Base-by-base conservation (phyloP, 2,888 invertebrate species). In the Pheosia gnoma region DNA sequence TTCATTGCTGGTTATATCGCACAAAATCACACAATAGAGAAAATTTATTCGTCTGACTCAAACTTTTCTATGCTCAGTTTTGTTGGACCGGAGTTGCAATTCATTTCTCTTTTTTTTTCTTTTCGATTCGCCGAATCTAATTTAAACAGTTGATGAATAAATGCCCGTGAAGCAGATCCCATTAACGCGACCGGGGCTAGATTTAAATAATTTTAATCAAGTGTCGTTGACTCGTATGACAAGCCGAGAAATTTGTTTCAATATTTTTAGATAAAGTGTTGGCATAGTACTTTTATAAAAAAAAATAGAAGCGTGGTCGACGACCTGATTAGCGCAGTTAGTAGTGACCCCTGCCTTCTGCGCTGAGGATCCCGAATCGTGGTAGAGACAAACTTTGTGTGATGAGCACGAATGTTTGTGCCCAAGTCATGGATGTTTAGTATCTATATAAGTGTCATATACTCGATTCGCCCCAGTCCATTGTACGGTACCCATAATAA, bases 1-100 rank as follows among this genome's bases (percentile, higher is more conserved):
- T 88, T 87, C 83, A 86, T 85, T 83, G 86, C 81, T 75, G 80
- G 80, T 82, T 85, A 86, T 86, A 83, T 79, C 78, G 80, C 80
- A 80, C 78, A 82, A 84, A 85, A 84, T 84, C 83, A 79, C 79
- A 86, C 86, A 88, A 87, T 83, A 80, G 80, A 65, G 72, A 61
- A 76, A 87, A 87, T 85, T 85, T 86, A 87, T 87, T 85, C 85
- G 79, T 78, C 79, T 76, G 77, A 72, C 74, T 70, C 72, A 61
- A 83, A 84, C 72, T 85, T 83, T 76, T 68, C 70, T 85, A 80
- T 70, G 75, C 72, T 65, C 71, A 65, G 72, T 73, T 25, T 77
- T 76, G 75, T 62, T 63, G 72, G 71, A 74, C 70, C 67, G 77
- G 78, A 77, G 76, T 80, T 70, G 72, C 74, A 81, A 77, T 82